Evolutionary conservation across 2,113 vertebrate genomes (phyloP).

Genomic region (Choloepus hoffmanni): DNA sequence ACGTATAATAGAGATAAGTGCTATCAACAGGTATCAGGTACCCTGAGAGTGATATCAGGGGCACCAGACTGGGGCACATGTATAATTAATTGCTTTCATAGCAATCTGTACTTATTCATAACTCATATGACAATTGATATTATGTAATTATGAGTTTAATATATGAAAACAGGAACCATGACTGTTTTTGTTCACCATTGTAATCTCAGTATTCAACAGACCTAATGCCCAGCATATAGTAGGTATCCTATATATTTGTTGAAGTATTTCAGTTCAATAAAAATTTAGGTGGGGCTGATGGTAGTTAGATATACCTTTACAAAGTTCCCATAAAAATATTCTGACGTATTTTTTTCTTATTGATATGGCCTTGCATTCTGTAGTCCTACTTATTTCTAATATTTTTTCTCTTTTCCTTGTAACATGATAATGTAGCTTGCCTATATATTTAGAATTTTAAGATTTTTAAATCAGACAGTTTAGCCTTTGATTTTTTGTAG

Average conservation of each 20-base stretch:
- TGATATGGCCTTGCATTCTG: background rate
- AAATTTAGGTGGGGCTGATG: background rate
- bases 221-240: background rate
- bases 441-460: constrained; percentile 16
- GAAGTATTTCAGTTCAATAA: constrained; percentile 34
- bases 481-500: constrained; percentile 37
- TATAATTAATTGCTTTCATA: background rate
- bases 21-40: background rate
- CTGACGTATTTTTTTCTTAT: background rate
- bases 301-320: background rate
- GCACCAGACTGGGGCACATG: background rate
- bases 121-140: background rate
- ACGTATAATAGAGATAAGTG: background rate
- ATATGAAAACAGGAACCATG: background rate
- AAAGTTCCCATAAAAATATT: background rate
- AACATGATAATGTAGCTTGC: background rate
- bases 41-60: background rate
- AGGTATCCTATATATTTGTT: background rate
- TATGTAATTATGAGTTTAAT: background rate
- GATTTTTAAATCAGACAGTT: background rate
- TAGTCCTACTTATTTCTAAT: constrained; percentile 44
- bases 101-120: background rate
- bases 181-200: background rate
- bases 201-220: background rate
- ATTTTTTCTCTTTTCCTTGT: background rate